Evolutionary conservation across 1,140 invertebrate species (phyloP).

Genomic region (Platyscapa corneri): DNA sequence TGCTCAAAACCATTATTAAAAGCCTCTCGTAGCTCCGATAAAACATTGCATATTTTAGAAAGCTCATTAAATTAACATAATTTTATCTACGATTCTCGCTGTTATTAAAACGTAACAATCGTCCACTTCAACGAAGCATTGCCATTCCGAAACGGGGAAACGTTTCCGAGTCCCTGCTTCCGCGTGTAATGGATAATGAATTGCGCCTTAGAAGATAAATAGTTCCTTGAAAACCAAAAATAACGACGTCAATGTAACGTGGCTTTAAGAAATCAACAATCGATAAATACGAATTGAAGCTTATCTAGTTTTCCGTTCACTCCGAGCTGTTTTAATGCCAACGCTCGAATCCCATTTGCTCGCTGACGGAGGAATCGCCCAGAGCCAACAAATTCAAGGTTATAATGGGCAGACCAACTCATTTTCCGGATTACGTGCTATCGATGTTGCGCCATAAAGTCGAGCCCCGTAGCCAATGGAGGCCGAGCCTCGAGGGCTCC

Average conservation of each 20-base stretch:
- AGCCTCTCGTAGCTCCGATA: neutral
- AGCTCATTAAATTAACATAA: neutral
- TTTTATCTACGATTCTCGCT: neutral
- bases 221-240: neutral
- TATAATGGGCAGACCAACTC: too few species aligned
- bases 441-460: too few species aligned
- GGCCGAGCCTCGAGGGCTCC: too few species aligned
- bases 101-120: neutral
- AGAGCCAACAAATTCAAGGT: too few species aligned
- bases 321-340: neutral
- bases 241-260: neutral
- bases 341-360: neutral
- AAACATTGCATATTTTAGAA: conserved; percentile 16
- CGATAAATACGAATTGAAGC: neutral
- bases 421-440: too few species aligned
- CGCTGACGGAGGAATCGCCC: too few species aligned
- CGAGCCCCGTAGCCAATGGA: too few species aligned
- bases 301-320: neutral
- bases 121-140: neutral
- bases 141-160: neutral
- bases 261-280: neutral
- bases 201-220: neutral
- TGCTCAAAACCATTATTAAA: conserved; percentile 16
- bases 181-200: neutral
- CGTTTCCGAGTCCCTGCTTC: neutral